A percentile compares a stretch with the other conserved stretches of the same genome.
Evolutionary conservation across 2,888 invertebrate species (phyloP).

Genomic region (Tipula lateralis): DNA sequence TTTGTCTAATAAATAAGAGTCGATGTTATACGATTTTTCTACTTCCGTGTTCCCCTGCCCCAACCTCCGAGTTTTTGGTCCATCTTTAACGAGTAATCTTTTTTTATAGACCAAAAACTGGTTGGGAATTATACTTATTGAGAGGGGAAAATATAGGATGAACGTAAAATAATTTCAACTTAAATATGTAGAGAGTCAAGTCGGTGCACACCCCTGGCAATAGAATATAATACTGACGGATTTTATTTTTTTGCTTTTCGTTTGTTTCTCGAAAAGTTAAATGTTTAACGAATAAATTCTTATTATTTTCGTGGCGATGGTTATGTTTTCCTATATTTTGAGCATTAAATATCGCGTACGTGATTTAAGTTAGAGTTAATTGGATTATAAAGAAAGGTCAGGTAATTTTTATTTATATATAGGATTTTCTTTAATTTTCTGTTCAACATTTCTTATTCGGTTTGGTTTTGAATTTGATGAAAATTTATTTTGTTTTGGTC

Average conservation of each 20-base stretch:
- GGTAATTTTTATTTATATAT: constrained; percentile 15
- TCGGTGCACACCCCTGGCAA: background rate
- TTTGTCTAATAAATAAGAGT: background rate
- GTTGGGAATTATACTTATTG: background rate
- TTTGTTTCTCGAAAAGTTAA: background rate
- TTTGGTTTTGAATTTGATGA: background rate
- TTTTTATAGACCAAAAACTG: background rate
- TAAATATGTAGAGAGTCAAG: background rate
- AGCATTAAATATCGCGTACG: constrained; percentile 13
- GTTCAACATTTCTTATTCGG: background rate
- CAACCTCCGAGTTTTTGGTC: background rate
- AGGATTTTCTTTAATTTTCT: constrained; percentile 4
- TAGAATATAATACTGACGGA: background rate
- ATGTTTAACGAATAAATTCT: constrained; percentile 19
- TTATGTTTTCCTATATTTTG: background rate
- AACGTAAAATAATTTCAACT: background rate
- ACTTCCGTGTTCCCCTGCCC: background rate
- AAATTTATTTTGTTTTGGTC: background rate
- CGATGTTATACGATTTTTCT: background rate
- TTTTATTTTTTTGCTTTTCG: background rate
- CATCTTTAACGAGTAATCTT: background rate
- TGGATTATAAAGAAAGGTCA: constrained; percentile 19
- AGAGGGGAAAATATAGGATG: background rate
- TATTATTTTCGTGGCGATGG: background rate
- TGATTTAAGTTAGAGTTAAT: constrained; percentile 19